Evolutionary conservation across 2,888 invertebrate species (phyloP).

Genomic region (Caenorhabditis sulstoni): DNA sequence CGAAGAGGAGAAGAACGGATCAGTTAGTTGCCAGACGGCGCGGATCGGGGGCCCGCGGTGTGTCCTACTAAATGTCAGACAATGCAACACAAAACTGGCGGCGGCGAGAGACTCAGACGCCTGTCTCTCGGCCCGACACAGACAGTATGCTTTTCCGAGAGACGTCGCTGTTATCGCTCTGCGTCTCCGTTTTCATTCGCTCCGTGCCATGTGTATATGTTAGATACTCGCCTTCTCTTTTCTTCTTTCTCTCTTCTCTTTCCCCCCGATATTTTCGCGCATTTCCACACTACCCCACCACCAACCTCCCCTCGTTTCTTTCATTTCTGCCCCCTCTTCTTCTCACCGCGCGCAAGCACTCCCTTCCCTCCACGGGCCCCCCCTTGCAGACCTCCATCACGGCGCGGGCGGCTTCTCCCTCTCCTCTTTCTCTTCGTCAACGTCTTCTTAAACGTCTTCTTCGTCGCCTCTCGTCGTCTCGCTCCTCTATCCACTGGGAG

Average conservation of each 20-base stretch:
- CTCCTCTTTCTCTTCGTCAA: constrained; percentile 13
- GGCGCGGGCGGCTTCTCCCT: constrained; percentile 8
- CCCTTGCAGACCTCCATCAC: constrained; percentile 31
- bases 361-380: background rate
- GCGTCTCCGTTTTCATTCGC: constrained; percentile 18
- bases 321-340: constrained; percentile 3
- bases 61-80: constrained; percentile 41
- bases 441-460: no score
- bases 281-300: constrained; percentile 27
- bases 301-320: constrained; percentile 4
- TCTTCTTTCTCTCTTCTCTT: constrained; percentile 13
- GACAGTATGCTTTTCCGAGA: background rate
- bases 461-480: constrained; percentile 35
- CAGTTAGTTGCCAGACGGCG: constrained; percentile 10
- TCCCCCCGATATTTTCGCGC: constrained; percentile 40
- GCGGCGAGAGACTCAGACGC: background rate
- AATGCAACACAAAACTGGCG: constrained; percentile 34
- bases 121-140: background rate
- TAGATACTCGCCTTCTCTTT: background rate
- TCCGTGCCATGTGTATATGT: background rate
- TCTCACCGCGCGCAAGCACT: background rate
- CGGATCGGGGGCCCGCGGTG: constrained; percentile 5
- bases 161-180: background rate
- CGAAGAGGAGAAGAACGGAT: constrained; percentile 13
- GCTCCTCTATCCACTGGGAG: constrained; percentile 14